A percentile compares a stretch with the other conserved stretches of the same genome.
Conservation (phyloP, 2,113 vertebrate species). For the Aegithalos caudatus region DNA sequence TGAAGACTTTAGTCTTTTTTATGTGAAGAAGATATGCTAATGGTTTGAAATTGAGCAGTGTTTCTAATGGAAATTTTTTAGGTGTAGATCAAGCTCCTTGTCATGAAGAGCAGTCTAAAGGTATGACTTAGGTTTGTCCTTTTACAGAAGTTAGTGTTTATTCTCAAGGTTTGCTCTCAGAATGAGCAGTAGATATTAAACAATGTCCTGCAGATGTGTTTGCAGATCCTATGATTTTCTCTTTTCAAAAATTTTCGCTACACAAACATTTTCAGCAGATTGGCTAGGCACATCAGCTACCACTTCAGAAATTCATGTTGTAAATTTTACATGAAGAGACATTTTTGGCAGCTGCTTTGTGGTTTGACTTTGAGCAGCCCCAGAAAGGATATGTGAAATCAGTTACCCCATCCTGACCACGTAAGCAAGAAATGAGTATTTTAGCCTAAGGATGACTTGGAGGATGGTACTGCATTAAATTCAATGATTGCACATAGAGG, state of each 20-base stretch:
- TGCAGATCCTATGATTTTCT: slow-evolving; percentile 25
- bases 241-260: slow-evolving; percentile 40
- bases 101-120: background rate
- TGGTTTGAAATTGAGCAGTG: background rate
- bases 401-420: background rate
- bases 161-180: background rate
- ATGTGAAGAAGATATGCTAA: background rate
- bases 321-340: background rate
- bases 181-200: background rate
- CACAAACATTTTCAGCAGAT: slow-evolving; percentile 15
- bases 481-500: background rate
- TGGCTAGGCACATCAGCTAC: slow-evolving; percentile 1
- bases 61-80: background rate
- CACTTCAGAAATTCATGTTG: slow-evolving; percentile 19
- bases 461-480: background rate
- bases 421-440: background rate
- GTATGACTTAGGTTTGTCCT: slow-evolving; percentile 12
- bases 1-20: background rate
- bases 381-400: background rate
- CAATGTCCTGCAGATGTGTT: slow-evolving; percentile 24
- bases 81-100: background rate
- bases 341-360: slow-evolving; percentile 9
- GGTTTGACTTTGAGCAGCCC: slow-evolving; percentile 19
- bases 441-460: background rate
- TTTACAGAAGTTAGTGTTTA: background rate